Evolutionary conservation across 2,888 invertebrate species (phyloP), one percentile per base, ranked within the genome.

Genomic region (Meiosimyza decipiens): DNA sequence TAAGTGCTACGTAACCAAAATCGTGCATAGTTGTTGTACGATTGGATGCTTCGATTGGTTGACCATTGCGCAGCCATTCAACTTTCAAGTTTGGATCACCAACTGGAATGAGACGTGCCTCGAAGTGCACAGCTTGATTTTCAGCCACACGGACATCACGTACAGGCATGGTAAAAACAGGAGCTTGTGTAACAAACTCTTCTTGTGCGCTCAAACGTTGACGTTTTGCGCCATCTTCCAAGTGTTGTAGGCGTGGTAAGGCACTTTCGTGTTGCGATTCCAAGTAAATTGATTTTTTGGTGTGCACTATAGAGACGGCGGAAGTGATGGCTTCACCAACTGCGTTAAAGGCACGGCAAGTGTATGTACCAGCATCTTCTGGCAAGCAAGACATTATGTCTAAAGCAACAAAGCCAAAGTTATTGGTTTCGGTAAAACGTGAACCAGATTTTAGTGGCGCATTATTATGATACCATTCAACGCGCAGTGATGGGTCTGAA

Each of bases 331-430:
- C 96, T 89, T 97, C 95, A 55, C 99, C 99, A 16, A 95, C 89
- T 68, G 93, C 93, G 82, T 98, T 99, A 69, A 91, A 93, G 2
- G 98, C 97, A 81, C 96, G 91, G 86, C 97, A 96, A 0, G 97
- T 98, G 85, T 99, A 99, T 0, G 94, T 94, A 63, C 99, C 99
- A 16, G 95, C 94, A 89, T 99, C 99, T 86, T 99, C 99, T 11
- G 98, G 95, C 82, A 97, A 93, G 73, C 96, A 95, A 79, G 97
- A 95, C 89, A 97, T 92, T 79, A 99, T 97, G 84, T 99, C 99
- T 73, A 99, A 89, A 33, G 98, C 96, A 15, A 98, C 98, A 85
- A 97, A 99, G 59, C 99, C 99, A 85, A 99, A 99, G 88, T 96
- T 98, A 83, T 97, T 95, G 11, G 96, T 96, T 88, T 98, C 96